phyloP scores from a whole-genome alignment of 2,113 vertebrate genomes.

The Dicerorhinus sumatrensis region DNA sequence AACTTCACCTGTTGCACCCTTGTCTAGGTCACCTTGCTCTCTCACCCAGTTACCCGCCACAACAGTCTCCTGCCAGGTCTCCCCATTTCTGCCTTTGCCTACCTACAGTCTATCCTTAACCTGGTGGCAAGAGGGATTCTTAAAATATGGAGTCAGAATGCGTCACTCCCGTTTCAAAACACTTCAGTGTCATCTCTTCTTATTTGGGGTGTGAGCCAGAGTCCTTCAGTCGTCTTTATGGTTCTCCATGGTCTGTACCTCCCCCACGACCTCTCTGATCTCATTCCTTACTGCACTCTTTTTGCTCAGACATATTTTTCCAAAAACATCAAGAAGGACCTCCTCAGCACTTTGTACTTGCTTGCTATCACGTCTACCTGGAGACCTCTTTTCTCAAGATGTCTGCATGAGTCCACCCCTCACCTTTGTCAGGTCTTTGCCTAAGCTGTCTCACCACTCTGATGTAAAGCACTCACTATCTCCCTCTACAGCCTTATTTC shows the following conservation, averaged over 20 bases:
- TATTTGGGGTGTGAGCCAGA: neutral
- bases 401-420: neutral
- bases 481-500: neutral
- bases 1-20: too few species aligned
- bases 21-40: neutral
- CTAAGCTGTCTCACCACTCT: neutral
- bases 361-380: neutral
- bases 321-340: neutral
- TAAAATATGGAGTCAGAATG: neutral
- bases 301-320: neutral
- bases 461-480: neutral
- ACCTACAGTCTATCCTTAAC: neutral
- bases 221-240: too few species aligned
- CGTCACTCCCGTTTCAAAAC: neutral
- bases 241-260: neutral
- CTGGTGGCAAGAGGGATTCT: neutral
- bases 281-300: neutral
- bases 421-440: neutral
- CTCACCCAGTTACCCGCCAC: neutral
- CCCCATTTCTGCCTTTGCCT: neutral
- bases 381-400: neutral
- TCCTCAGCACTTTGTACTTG: neutral
- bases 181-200: neutral
- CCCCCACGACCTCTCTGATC: too few species aligned
- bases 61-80: too few species aligned